A percentile compares a stretch with the other conserved stretches of the same genome.
phyloP scores from a whole-genome alignment of 2,797 vertebrate species.

The Sparidentex hasta region DNA sequence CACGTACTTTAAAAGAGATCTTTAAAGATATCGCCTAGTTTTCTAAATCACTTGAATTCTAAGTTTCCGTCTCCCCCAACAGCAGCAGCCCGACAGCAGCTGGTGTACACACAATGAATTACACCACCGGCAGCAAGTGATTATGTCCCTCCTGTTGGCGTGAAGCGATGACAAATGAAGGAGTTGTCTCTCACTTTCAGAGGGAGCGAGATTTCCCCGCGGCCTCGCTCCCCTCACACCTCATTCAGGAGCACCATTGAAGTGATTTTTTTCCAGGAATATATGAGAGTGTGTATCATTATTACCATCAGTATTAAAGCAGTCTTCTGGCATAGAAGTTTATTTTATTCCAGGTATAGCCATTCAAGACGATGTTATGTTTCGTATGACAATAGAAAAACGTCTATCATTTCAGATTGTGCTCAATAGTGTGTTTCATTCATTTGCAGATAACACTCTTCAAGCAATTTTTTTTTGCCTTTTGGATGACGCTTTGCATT shows the following conservation, averaged over 20 bases:
- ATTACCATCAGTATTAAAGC: not conserved
- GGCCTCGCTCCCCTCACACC: constrained; percentile 49
- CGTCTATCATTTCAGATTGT: too few relatives aligned
- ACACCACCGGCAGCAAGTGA: constrained; percentile 71
- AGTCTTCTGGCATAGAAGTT: not conserved
- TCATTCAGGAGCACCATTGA: constrained; percentile 46
- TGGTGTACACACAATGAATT: constrained; percentile 71
- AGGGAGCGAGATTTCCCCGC: constrained; percentile 52
- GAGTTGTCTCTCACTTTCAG: constrained; percentile 60
- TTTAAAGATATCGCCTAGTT: constrained; percentile 22
- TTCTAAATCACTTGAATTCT: constrained; percentile 44
- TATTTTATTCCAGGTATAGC: not conserved
- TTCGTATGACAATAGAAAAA: too few relatives aligned
- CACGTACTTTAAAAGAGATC: constrained; percentile 10
- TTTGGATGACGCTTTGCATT: too few relatives aligned
- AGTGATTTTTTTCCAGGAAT: constrained; percentile 1
- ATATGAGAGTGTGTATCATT: not conserved
- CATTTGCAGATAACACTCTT: too few relatives aligned
- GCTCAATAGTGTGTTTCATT: too few relatives aligned
- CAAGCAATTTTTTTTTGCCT: too few relatives aligned
- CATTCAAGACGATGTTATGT: too few relatives aligned
- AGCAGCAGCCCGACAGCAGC: constrained; percentile 64
- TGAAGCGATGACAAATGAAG: constrained; percentile 73
- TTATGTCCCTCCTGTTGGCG: constrained; percentile 74
- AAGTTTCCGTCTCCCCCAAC: constrained; percentile 48